These are phyloP conservation scores for Calameuta pallipes DNA, from an alignment of 2,888 invertebrate genomes.

Conservation along the genomic window DNA sequence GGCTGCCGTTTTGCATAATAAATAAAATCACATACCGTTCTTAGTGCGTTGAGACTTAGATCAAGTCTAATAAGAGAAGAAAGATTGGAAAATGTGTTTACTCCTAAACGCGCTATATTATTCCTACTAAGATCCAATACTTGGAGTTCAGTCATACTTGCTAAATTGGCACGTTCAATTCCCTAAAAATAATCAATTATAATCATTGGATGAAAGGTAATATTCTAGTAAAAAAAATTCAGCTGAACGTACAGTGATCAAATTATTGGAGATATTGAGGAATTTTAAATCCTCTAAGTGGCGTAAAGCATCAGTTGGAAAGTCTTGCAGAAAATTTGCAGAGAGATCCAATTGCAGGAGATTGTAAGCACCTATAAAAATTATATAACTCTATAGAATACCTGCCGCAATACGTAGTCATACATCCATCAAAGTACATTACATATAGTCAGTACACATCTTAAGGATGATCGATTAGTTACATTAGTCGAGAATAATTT, in stretches of 20 bases:
- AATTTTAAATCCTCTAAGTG: slow-evolving; percentile 77
- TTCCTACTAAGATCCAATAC: slow-evolving; percentile 86
- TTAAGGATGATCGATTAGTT: neutral
- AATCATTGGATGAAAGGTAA: slow-evolving; percentile 17
- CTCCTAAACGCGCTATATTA: slow-evolving; percentile 82
- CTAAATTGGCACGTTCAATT: slow-evolving; percentile 80
- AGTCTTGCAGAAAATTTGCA: slow-evolving; percentile 85
- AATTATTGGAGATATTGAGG: slow-evolving; percentile 86
- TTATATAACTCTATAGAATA: neutral
- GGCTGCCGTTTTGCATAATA: neutral
- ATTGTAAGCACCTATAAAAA: slow-evolving; percentile 73
- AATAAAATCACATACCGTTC: slow-evolving; percentile 75
- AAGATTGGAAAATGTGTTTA: slow-evolving; percentile 84
- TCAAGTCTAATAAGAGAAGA: slow-evolving; percentile 79
- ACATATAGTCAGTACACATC: neutral
- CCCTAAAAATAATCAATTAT: slow-evolving; percentile 69
- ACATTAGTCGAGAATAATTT: neutral
- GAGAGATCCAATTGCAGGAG: slow-evolving; percentile 86
- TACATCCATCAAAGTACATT: neutral
- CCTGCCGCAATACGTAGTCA: neutral
- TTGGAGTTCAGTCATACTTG: slow-evolving; percentile 76
- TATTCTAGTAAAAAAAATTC: slow-evolving; percentile 36
- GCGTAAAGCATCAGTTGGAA: slow-evolving; percentile 82
- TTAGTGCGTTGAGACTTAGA: slow-evolving; percentile 85
- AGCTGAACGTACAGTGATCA: slow-evolving; percentile 75